Percentiles rank a stretch among this genome's conserved stretches.
Evolutionary conservation across 1,140 invertebrate genomes (phyloP).

Genomic region (Bombus soroeensis): DNA sequence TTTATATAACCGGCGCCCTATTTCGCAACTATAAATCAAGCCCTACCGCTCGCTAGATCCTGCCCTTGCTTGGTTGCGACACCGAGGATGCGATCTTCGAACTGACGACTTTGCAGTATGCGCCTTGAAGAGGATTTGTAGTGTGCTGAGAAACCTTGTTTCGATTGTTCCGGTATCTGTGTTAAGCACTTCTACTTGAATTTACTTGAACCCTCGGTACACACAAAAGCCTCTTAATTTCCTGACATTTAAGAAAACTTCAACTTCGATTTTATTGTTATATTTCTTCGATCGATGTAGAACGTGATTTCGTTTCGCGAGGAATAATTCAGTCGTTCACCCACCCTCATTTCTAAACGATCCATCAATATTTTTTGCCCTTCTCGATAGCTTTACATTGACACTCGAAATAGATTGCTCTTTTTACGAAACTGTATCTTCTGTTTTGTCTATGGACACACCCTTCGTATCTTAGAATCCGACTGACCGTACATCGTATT

Average conservation of each 20-base stretch:
- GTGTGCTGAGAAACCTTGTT: not conserved
- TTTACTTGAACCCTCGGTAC: not conserved
- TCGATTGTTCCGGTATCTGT: conserved; percentile 24
- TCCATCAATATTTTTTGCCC: conserved; percentile 11
- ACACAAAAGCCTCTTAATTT: not conserved
- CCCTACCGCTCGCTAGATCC: not conserved
- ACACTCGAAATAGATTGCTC: conserved; percentile 2
- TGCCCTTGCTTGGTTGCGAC: conserved; percentile 4
- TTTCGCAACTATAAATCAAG: conserved; percentile 16
- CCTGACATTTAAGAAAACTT: not conserved
- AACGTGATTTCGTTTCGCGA: not conserved
- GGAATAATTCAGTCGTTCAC: not conserved
- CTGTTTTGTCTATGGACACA: not conserved
- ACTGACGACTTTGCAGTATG: conserved; percentile 17
- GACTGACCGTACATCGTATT: not conserved
- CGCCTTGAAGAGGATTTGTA: too few species aligned
- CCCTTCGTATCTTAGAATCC: not conserved
- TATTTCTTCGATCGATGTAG: not conserved
- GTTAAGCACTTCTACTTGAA: conserved; percentile 1
- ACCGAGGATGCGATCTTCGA: not conserved
- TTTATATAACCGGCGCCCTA: conserved; percentile 41
- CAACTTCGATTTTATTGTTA: not conserved
- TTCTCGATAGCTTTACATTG: not conserved
- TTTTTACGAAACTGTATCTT: not conserved
- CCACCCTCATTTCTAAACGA: not conserved